A percentile compares a stretch with the other conserved stretches of the same genome.
These are phyloP conservation scores for Melanchra persicariae DNA, from an alignment of 2,888 invertebrate genomes.

Conservation along the genomic window DNA sequence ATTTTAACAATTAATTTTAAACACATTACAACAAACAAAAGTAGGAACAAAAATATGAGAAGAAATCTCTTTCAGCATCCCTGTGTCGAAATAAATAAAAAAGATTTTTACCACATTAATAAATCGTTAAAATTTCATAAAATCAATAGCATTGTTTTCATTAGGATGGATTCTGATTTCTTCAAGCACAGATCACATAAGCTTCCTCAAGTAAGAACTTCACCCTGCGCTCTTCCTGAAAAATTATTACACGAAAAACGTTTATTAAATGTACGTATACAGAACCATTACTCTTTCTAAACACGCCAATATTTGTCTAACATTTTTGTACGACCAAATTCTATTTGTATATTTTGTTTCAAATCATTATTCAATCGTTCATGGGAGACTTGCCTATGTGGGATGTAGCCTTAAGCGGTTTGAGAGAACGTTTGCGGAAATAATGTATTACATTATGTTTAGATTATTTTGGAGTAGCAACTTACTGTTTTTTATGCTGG, in stretches of 20 bases:
- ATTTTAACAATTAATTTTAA: too few species aligned
- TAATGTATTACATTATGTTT: conserved; percentile 64
- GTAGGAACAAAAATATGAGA: too few species aligned
- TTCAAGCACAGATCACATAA: too few species aligned
- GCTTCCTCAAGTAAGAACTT: too few species aligned
- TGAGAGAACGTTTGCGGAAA: conserved; percentile 77
- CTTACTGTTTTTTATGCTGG: conserved; percentile 2
- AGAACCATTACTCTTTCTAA: conserved; percentile 62
- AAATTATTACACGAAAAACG: neutral
- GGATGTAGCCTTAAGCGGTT: conserved; percentile 79
- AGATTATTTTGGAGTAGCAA: conserved; percentile 19
- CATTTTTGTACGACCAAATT: conserved; percentile 46
- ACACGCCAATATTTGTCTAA: conserved; percentile 16
- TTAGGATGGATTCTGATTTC: too few species aligned
- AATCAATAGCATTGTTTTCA: too few species aligned
- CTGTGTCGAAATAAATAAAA: too few species aligned
- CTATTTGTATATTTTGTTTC: conserved; percentile 74
- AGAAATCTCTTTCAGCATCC: too few species aligned
- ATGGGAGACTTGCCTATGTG: conserved; percentile 82
- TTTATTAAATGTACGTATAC: conserved; percentile 41
- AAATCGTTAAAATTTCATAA: too few species aligned
- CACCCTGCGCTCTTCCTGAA: neutral
- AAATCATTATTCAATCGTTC: conserved; percentile 83
- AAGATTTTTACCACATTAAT: too few species aligned
- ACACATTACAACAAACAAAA: too few species aligned